Conservation (phyloP, 2,888 invertebrate species). For the Drosophila leonis region DNA sequence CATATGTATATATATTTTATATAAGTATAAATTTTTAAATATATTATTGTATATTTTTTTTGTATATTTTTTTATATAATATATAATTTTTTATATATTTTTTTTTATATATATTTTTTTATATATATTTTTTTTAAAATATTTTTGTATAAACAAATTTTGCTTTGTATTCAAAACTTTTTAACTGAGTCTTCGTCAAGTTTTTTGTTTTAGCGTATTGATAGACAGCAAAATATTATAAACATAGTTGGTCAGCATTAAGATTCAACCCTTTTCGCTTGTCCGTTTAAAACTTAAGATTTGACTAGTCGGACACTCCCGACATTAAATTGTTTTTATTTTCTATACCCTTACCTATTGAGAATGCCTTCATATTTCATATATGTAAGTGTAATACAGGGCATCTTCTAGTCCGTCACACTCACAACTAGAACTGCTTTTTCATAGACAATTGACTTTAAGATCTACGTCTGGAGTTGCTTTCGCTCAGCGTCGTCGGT, state of each 20-base stretch:
- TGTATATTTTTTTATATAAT: too few relatives aligned
- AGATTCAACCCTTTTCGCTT: background rate
- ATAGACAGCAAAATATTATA: background rate
- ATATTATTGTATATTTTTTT: too few relatives aligned
- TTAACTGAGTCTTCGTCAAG: too few relatives aligned
- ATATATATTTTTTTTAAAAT: too few relatives aligned
- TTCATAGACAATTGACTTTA: constrained; percentile 29
- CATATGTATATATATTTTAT: too few relatives aligned
- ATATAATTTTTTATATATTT: too few relatives aligned
- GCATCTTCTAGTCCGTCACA: background rate
- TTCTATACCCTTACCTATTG: background rate
- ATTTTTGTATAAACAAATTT: too few relatives aligned
- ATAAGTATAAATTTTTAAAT: too few relatives aligned
- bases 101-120: too few relatives aligned
- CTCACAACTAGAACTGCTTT: background rate
- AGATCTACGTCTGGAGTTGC: constrained; percentile 8
- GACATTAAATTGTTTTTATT: too few relatives aligned
- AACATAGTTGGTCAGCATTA: background rate
- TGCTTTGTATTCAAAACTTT: too few relatives aligned
- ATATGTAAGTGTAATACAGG: background rate
- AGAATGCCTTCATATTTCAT: background rate
- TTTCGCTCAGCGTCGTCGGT: constrained; percentile 25
- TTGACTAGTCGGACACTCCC: background rate
- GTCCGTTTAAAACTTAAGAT: background rate
- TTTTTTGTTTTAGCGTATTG: too few relatives aligned